These are phyloP conservation scores for Orchesella flavescens DNA, from an alignment of 2,888 invertebrate species.

Conservation along the genomic window DNA sequence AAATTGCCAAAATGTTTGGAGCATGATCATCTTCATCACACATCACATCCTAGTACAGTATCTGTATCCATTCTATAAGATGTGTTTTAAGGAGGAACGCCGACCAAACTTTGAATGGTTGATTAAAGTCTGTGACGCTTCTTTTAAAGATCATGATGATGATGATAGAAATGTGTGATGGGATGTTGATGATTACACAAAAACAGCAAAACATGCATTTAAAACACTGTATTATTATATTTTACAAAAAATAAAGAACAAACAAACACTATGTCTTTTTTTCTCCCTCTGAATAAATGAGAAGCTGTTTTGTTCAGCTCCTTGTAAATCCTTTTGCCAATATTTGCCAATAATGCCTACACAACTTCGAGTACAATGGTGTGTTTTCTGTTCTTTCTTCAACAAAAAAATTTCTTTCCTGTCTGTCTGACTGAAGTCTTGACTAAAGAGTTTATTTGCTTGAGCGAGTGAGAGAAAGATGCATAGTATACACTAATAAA, in stretches of 20 bases:
- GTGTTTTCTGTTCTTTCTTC: neutral
- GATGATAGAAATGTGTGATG: neutral
- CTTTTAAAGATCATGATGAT: no score
- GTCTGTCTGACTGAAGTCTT: neutral
- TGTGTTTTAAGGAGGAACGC: no score
- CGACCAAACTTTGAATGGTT: no score
- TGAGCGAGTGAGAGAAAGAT: neutral
- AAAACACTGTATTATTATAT: neutral
- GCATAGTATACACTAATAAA: neutral
- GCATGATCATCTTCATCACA: no score
- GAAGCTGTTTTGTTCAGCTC: neutral
- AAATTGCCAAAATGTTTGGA: no score
- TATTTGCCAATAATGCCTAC: slow-evolving; percentile 10
- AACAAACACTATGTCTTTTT: neutral
- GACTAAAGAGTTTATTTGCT: no score
- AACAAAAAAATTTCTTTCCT: neutral
- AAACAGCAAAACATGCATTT: neutral
- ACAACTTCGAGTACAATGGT: neutral
- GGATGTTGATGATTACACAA: neutral
- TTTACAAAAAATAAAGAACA: neutral
- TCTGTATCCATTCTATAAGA: no score
- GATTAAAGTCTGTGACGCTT: no score
- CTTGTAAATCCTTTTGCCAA: neutral
- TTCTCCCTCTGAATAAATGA: neutral
- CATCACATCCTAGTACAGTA: no score